Evolutionary conservation across 2,888 invertebrate species (phyloP).

Genomic region (Thereva nobilitata): DNA sequence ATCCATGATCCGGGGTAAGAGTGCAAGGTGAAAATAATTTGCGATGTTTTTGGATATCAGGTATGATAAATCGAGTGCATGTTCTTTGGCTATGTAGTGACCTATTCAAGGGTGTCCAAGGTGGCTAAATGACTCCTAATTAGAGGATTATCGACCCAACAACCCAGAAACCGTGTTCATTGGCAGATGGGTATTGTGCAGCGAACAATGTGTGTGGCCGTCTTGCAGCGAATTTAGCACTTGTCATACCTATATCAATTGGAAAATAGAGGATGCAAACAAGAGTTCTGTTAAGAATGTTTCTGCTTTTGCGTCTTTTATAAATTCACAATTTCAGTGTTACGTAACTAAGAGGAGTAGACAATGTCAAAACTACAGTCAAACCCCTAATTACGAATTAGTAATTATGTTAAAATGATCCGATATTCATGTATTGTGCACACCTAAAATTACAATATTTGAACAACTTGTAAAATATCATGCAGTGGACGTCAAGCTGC

Average conservation of each 20-base stretch:
- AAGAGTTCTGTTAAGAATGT: not conserved
- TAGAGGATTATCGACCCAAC: slow-evolving; percentile 24
- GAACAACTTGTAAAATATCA: too few relatives aligned
- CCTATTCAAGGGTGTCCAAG: slow-evolving; percentile 38
- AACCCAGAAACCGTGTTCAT: slow-evolving; percentile 1
- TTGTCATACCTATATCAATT: slow-evolving; percentile 23
- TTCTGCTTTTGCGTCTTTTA: not conserved
- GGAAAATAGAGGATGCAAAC: not conserved
- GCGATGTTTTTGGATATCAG: slow-evolving; percentile 18
- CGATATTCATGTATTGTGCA: too few relatives aligned
- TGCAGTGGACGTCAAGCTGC: too few relatives aligned
- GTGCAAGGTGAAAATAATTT: slow-evolving; percentile 25
- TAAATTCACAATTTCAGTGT: too few relatives aligned
- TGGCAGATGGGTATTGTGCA: slow-evolving; percentile 8
- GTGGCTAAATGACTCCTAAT: slow-evolving; percentile 39
- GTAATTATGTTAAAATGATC: too few relatives aligned
- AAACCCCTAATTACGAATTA: too few relatives aligned
- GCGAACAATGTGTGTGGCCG: slow-evolving; percentile 17
- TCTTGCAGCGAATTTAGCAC: not conserved
- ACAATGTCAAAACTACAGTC: too few relatives aligned
- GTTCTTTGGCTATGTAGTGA: slow-evolving; percentile 11
- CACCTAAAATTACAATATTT: too few relatives aligned
- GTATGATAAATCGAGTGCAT: not conserved
- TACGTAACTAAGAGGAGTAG: too few relatives aligned
- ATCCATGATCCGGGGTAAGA: not conserved